Conservation (phyloP, 2,888 invertebrate species). For the Ypsolopha sequella region DNA sequence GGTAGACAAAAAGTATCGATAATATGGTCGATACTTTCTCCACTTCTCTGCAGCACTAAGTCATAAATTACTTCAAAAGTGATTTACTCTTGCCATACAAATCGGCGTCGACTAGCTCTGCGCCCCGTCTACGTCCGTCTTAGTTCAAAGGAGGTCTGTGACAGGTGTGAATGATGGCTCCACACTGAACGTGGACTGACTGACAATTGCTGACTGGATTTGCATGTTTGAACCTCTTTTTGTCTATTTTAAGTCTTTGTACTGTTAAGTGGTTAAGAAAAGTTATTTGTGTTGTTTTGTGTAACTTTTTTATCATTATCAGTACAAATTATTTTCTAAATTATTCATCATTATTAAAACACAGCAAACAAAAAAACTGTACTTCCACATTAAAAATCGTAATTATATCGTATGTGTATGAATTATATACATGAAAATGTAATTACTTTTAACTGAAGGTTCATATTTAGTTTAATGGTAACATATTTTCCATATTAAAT, state of each 20-base stretch:
- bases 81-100: constrained; percentile 61
- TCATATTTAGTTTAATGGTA: too few species aligned
- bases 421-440: too few species aligned
- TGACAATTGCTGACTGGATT: constrained; percentile 29
- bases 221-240: constrained; percentile 1
- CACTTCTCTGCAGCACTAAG: background rate
- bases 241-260: background rate
- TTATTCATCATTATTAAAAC: too few species aligned
- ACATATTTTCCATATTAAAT: too few species aligned
- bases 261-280: too few species aligned
- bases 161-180: constrained; percentile 46
- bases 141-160: constrained; percentile 28
- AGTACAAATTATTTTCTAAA: too few species aligned
- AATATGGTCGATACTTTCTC: background rate
- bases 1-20: background rate
- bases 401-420: too few species aligned
- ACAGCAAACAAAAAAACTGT: too few species aligned
- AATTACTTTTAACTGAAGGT: too few species aligned
- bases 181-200: constrained; percentile 37
- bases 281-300: too few species aligned
- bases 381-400: too few species aligned
- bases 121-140: constrained; percentile 44
- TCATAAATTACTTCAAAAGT: constrained; percentile 65
- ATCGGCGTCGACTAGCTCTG: constrained; percentile 48
- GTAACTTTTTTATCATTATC: too few species aligned